Evolutionary conservation across 2,888 invertebrate species (phyloP), one percentile per base, ranked within the genome.

Genomic region (Thelaira solivaga): DNA sequence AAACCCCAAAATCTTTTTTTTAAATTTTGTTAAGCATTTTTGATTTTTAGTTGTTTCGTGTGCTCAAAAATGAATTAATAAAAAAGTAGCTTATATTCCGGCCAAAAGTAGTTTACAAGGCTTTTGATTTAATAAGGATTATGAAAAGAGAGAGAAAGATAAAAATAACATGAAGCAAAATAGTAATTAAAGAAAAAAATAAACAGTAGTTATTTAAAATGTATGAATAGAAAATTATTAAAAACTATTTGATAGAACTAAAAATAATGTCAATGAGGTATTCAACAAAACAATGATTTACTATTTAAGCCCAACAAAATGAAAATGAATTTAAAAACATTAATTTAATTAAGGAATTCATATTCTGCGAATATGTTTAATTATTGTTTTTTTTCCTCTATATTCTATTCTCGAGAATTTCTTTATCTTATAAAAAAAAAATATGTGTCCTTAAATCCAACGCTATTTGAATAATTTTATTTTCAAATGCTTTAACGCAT

Each of bases 1-100:
- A n/a, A n/a, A n/a, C n/a, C n/a, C 69, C 69, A 61, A 59, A n/a
- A 59, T 69, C 29, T 49, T 11, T 57, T 69, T 36, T 26, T 57
- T 13, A 36, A 55, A 45, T 13, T 43, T 65, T 2, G 13, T 39
- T 26, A 20, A 36, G 24, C 24, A 24, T 41, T 39, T 29, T 4
- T 41, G 1, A 11, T 34, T 31, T 43, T 18, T 59, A 3, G 1
- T 24, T 22, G 5, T 6, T 13, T n/a, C 24, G 18, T 5, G 10
- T 41, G 26, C 1, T 13, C 22, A 49, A 18, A 47, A 57, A 53
- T 47, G 11, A 39, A 36, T 62, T 71, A 53, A 62, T 61, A 10
- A 34, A 55, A 55, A 72, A 64, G 36, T 55, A 45, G 47, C 45
- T 47, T 72, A 55, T 62, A 13, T 59, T 72, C 55, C 31, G 34